phyloP scores from a whole-genome alignment of 2,113 vertebrate genomes.

The Phrynosoma platyrhinos region DNA sequence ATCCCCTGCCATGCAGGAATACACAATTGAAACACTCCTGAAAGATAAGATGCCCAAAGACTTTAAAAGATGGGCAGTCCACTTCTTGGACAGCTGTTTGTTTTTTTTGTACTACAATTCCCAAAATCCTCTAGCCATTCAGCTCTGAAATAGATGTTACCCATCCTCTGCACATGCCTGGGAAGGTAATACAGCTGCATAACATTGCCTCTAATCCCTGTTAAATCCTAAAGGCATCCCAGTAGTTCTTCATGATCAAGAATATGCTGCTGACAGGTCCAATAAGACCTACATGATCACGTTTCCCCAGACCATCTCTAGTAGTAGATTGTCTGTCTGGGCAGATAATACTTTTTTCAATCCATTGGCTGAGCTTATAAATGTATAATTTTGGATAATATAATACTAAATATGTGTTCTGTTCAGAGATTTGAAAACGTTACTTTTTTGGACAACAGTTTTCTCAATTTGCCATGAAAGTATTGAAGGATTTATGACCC shows the following conservation, averaged over 20 bases:
- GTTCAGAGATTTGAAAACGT: too few species aligned
- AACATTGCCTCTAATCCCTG: neutral
- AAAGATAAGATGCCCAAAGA: too few species aligned
- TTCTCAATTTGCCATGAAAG: neutral
- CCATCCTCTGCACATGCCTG: neutral
- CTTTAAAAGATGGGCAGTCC: too few species aligned
- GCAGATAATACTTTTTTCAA: neutral
- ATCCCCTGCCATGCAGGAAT: too few species aligned
- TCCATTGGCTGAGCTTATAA: neutral
- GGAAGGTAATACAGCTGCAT: neutral
- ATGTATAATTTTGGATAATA: neutral
- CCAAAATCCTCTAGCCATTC: neutral
- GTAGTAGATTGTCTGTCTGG: neutral
- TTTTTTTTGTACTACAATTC: neutral
- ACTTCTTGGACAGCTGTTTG: too few species aligned
- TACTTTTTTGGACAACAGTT: neutral
- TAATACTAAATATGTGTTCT: neutral
- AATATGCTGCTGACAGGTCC: neutral
- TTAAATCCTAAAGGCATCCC: neutral
- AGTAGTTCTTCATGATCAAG: neutral
- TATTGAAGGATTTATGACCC: too few species aligned
- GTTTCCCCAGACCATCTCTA: neutral
- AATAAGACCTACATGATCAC: neutral
- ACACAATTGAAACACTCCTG: too few species aligned
- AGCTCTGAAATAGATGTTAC: neutral